Conservation (phyloP, 1,140 invertebrate species). For the Drosophila bocqueti region DNA sequence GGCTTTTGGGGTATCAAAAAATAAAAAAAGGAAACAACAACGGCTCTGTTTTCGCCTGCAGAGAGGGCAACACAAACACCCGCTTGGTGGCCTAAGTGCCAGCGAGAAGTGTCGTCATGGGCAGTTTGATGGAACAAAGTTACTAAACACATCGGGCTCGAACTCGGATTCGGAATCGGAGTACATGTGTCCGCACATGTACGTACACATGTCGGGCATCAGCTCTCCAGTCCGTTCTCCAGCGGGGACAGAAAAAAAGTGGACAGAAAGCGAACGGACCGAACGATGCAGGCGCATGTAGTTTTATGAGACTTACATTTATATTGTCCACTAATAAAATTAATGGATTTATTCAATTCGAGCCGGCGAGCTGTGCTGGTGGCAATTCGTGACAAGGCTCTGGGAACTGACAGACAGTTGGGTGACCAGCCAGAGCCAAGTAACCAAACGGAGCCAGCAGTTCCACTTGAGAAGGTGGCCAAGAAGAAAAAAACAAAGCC, state of each 20-base stretch:
- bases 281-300: conserved; percentile 64
- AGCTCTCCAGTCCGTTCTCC: conserved; percentile 28
- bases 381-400: conserved; percentile 62
- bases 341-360: conserved; percentile 79
- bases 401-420: conserved; percentile 51
- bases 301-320: conserved; percentile 73
- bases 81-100: conserved; percentile 28
- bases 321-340: conserved; percentile 79
- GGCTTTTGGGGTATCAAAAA: conserved; percentile 39
- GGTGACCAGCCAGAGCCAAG: conserved; percentile 16
- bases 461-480: conserved; percentile 62
- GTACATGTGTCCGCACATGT: conserved; percentile 60
- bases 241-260: conserved; percentile 25
- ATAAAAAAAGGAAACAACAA: conserved; percentile 4
- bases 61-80: conserved; percentile 17
- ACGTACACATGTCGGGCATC: conserved; percentile 58
- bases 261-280: conserved; percentile 36
- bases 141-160: conserved; percentile 54
- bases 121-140: conserved; percentile 56
- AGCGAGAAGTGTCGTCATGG: conserved; percentile 45
- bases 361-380: conserved; percentile 70
- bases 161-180: conserved; percentile 37
- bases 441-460: conserved; percentile 49
- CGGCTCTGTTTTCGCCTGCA: not conserved
- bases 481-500: conserved; percentile 6